Conservation (phyloP, 2,113 vertebrate genomes). For the Anguilla rostrata region DNA sequence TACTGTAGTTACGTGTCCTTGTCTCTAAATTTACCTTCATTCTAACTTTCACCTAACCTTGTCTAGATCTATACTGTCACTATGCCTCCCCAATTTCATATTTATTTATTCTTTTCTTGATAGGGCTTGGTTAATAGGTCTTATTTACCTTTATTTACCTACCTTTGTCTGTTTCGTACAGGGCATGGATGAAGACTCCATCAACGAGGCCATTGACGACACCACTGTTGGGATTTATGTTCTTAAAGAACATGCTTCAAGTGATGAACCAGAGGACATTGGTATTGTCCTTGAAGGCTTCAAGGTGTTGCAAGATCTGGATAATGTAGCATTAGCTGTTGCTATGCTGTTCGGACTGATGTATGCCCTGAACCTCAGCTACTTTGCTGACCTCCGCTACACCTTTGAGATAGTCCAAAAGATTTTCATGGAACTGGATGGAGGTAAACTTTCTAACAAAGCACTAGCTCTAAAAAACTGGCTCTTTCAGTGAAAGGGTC, state of each 20-base stretch:
- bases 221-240: not conserved
- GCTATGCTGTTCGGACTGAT: slow-evolving; percentile 35
- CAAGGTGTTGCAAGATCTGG: slow-evolving; percentile 24
- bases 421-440: slow-evolving; percentile 38
- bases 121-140: not conserved
- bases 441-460: slow-evolving; percentile 27
- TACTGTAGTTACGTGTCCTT: too few species aligned
- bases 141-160: not conserved
- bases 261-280: slow-evolving; percentile 20
- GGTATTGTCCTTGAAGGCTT: slow-evolving; percentile 23
- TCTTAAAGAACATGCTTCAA: not conserved
- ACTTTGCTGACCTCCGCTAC: slow-evolving; percentile 25
- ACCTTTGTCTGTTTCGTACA: not conserved
- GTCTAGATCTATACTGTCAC: too few species aligned
- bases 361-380: slow-evolving; percentile 39
- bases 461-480: slow-evolving; percentile 15
- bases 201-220: not conserved
- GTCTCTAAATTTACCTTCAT: too few species aligned
- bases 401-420: slow-evolving; percentile 38
- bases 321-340: slow-evolving; percentile 30
- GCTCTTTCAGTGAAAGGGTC: too few species aligned
- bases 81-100: too few species aligned
- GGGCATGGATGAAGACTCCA: not conserved
- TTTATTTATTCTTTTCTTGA: not conserved
- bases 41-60: too few species aligned